Conservation (phyloP, 2,888 invertebrate genomes). For the Phortica okadai region DNA sequence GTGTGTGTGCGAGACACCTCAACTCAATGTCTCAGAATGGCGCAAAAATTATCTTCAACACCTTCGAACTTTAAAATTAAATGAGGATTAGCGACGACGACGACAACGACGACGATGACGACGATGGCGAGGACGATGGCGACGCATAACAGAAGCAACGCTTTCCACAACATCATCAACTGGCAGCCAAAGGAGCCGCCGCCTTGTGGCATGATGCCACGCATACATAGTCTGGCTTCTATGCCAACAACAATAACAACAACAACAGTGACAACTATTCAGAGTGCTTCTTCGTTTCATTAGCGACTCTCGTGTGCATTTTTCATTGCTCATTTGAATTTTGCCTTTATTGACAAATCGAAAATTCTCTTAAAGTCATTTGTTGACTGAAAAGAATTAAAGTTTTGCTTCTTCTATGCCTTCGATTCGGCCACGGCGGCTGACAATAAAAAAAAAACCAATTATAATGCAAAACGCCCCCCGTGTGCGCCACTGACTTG, state of each 20-base stretch:
- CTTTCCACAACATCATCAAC: conserved; percentile 14
- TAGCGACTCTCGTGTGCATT: conserved; percentile 6
- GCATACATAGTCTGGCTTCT: conserved; percentile 33
- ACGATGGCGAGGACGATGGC: conserved; percentile 54
- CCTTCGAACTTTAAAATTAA: conserved; percentile 76
- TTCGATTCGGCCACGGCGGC: neutral
- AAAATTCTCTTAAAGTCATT: neutral
- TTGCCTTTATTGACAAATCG: neutral
- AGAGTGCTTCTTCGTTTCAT: conserved; percentile 23
- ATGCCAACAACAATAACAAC: neutral
- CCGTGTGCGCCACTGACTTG: too few species aligned
- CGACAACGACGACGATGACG: conserved; percentile 36
- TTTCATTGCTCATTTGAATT: conserved; percentile 24
- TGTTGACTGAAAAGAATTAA: neutral
- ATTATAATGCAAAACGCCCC: neutral
- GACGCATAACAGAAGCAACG: conserved; percentile 32
- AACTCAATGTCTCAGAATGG: conserved; percentile 41
- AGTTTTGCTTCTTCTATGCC: neutral
- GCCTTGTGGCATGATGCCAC: neutral
- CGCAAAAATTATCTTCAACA: conserved; percentile 75
- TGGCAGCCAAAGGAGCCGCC: conserved; percentile 15
- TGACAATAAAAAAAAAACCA: neutral
- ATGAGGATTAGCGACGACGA: conserved; percentile 74
- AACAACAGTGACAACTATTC: neutral
- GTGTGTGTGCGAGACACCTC: conserved; percentile 20